phyloP scores from a whole-genome alignment of 2,888 invertebrate genomes.

The Acronicta leporina region DNA sequence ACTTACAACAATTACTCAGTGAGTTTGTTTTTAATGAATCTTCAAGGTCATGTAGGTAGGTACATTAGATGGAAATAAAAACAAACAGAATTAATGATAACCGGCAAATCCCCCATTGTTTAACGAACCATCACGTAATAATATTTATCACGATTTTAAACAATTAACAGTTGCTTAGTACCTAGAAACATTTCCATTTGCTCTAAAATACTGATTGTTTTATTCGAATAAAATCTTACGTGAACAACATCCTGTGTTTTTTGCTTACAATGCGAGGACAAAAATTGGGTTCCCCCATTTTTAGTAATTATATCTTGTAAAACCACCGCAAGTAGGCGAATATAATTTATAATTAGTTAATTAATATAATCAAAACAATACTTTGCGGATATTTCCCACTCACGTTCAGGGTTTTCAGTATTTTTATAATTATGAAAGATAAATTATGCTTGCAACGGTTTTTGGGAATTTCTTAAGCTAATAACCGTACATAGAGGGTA shows the following conservation, averaged over 20 bases:
- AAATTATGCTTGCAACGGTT: conserved; percentile 1
- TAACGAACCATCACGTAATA: conserved; percentile 10
- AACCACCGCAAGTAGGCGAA: background rate
- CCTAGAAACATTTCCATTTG: conserved; percentile 8
- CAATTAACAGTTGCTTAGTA: conserved; percentile 12
- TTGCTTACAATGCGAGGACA: conserved; percentile 11
- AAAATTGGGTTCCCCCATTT: conserved; percentile 33
- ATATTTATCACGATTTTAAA: conserved; percentile 33
- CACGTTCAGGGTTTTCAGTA: conserved; percentile 13
- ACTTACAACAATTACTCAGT: too few relatives aligned
- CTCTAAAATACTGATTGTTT: conserved; percentile 4
- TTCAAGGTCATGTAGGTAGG: conserved; percentile 4
- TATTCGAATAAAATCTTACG: conserved; percentile 17
- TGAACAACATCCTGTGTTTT: conserved; percentile 15
- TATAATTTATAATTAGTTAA: background rate
- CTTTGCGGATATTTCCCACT: conserved; percentile 32
- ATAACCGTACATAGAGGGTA: background rate
- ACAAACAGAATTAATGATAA: conserved; percentile 4
- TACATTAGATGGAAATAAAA: conserved; percentile 7
- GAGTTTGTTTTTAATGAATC: too few relatives aligned
- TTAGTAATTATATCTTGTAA: conserved; percentile 4
- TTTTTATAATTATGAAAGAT: conserved; percentile 15
- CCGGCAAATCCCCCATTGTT: conserved; percentile 45
- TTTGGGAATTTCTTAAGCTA: background rate
- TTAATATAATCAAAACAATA: conserved; percentile 22